Percentiles rank a stretch among this genome's conserved stretches.
Evolutionary conservation across 2,888 invertebrate species (phyloP).

Genomic region (Caenorhabditis zanzibari): DNA sequence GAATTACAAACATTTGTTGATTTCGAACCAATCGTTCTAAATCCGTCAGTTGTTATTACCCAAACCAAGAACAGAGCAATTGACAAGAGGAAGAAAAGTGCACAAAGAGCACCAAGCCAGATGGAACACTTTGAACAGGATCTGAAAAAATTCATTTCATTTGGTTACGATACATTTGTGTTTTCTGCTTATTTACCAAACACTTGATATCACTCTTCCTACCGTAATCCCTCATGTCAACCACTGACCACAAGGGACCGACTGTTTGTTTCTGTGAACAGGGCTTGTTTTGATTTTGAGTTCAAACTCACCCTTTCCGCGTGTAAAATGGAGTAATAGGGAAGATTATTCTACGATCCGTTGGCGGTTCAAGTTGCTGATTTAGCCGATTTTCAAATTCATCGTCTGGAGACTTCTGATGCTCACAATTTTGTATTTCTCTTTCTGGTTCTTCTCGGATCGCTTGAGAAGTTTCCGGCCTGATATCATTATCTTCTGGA

Average conservation of each 20-base stretch:
- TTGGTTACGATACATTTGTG: constrained; percentile 4
- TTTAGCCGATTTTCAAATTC: constrained; percentile 28
- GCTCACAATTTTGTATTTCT: constrained; percentile 7
- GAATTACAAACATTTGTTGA: constrained; percentile 69
- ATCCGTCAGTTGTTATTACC: constrained; percentile 73
- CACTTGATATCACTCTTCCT: constrained; percentile 48
- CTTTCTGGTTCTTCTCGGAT: background rate
- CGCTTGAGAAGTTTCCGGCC: constrained; percentile 13
- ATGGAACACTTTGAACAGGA: constrained; percentile 69
- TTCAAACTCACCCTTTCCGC: constrained; percentile 60
- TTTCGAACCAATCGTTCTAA: constrained; percentile 68
- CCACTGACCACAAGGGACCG: constrained; percentile 14
- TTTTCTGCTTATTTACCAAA: constrained; percentile 18
- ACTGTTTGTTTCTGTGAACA: background rate
- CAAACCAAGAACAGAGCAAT: constrained; percentile 73
- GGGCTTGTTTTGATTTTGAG: background rate
- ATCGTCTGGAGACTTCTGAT: constrained; percentile 23
- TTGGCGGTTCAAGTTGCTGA: constrained; percentile 13
- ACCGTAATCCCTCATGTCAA: constrained; percentile 44
- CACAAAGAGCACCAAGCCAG: constrained; percentile 67
- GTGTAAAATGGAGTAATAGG: constrained; percentile 69
- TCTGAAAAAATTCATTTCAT: constrained; percentile 56
- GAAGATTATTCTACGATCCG: constrained; percentile 58
- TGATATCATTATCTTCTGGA: background rate
- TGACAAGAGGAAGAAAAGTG: constrained; percentile 67